phyloP scores from a whole-genome alignment of 2,888 invertebrate genomes.

The Ectemnius cavifrons region DNA sequence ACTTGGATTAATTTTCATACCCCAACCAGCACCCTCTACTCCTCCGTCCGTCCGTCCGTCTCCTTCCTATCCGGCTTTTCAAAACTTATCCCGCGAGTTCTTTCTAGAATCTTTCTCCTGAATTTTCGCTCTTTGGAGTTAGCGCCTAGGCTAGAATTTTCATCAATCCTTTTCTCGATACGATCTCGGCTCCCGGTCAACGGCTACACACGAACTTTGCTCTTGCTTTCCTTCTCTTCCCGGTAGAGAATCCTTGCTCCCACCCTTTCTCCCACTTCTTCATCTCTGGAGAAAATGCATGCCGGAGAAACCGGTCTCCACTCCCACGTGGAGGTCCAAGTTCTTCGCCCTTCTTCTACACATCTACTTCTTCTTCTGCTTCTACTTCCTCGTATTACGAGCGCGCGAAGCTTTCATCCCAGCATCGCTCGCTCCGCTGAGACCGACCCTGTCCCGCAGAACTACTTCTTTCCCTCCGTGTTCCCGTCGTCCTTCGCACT shows the following conservation, averaged over 20 bases:
- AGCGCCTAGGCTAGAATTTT: slow-evolving; percentile 31
- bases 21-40: neutral
- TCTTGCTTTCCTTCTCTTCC: slow-evolving; percentile 13
- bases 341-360: slow-evolving; percentile 52
- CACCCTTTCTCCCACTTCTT: slow-evolving; percentile 32
- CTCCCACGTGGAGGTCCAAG: slow-evolving; percentile 54
- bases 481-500: slow-evolving; percentile 65
- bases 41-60: neutral
- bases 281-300: slow-evolving; percentile 50
- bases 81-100: slow-evolving; percentile 3
- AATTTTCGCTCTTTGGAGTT: neutral
- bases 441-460: slow-evolving; percentile 21
- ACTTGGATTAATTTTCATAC: neutral
- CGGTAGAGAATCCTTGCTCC: neutral
- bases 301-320: slow-evolving; percentile 61
- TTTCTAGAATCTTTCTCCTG: neutral
- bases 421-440: slow-evolving; percentile 17
- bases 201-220: slow-evolving; percentile 17
- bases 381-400: neutral
- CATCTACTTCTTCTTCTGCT: slow-evolving; percentile 36
- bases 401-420: slow-evolving; percentile 14
- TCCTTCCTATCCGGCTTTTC: neutral
- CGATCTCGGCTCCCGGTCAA: slow-evolving; percentile 47
- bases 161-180: slow-evolving; percentile 26
- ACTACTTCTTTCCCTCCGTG: slow-evolving; percentile 38